Percentiles rank a stretch among this genome's conserved stretches.
These are phyloP conservation scores for Podarcis siculus DNA, from an alignment of 2,797 vertebrate genomes.

Conservation along the genomic window DNA sequence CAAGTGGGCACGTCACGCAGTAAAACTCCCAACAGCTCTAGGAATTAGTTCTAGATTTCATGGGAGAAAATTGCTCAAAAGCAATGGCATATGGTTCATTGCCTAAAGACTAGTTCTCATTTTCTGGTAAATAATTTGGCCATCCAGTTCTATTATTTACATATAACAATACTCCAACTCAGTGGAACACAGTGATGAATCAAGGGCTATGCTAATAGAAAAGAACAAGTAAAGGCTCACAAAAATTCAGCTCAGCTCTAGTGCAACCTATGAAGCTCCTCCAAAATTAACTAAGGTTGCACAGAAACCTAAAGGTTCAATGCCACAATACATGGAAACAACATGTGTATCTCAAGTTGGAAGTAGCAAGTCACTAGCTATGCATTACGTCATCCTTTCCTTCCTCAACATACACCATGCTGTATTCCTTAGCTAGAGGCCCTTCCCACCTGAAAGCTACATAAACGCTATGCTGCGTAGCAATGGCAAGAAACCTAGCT, in stretches of 20 bases:
- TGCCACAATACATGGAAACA: neutral
- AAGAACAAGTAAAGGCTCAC: neutral
- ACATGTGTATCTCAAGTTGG: neutral
- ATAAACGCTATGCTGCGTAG: neutral
- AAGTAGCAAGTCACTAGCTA: neutral
- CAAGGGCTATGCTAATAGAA: too few relatives aligned
- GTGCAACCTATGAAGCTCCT: neutral
- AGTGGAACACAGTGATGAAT: neutral
- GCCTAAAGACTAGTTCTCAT: neutral
- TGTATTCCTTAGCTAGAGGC: neutral
- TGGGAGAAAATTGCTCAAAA: neutral
- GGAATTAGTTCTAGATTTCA: constrained; percentile 11
- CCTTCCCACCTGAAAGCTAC: neutral
- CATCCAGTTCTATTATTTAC: neutral
- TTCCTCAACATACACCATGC: neutral
- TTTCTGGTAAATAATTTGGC: neutral
- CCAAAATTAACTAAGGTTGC: neutral
- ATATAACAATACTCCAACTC: too few relatives aligned
- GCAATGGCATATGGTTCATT: neutral
- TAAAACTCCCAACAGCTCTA: neutral
- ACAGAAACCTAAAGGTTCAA: too few relatives aligned
- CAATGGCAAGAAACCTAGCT: neutral
- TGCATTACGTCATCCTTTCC: neutral
- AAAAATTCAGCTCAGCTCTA: neutral
- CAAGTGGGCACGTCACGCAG: neutral